Evolutionary conservation across 2,797 vertebrate species (phyloP).

Genomic region (Valencia hispanica): DNA sequence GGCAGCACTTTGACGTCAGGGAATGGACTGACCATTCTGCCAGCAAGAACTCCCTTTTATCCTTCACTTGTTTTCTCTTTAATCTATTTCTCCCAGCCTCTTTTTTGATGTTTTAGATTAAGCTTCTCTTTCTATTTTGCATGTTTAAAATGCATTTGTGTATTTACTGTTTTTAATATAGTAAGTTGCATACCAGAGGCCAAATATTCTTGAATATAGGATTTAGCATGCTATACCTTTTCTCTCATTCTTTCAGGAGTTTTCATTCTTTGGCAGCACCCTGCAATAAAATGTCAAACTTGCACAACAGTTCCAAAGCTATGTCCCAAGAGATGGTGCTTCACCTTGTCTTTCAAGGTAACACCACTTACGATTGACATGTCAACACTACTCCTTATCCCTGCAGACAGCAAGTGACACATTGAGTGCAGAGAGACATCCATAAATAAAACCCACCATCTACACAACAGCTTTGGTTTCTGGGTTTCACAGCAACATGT

Average conservation of each 20-base stretch:
- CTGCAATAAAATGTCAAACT: conserved; percentile 31
- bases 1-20: conserved; percentile 60
- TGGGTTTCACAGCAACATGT: conserved; percentile 11
- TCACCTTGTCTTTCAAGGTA: conserved; percentile 44
- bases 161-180: background rate
- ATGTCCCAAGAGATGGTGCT: conserved; percentile 24
- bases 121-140: conserved; percentile 16
- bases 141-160: background rate
- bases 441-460: conserved; percentile 52
- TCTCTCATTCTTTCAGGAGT: background rate
- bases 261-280: conserved; percentile 1
- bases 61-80: conserved; percentile 17
- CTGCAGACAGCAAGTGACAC: conserved; percentile 51
- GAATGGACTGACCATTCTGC: conserved; percentile 45
- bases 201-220: background rate
- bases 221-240: background rate
- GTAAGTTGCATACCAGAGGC: background rate
- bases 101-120: background rate
- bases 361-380: conserved; percentile 43
- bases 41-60: conserved; percentile 34
- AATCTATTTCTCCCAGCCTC: conserved; percentile 12
- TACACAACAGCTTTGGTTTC: conserved; percentile 26
- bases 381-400: conserved; percentile 39
- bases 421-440: conserved; percentile 49
- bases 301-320: conserved; percentile 32